A percentile compares a stretch with the other conserved stretches of the same genome.
These are phyloP conservation scores for Myoxocephalus aenaeus DNA, from an alignment of 2,797 vertebrate genomes.

Conservation along the genomic window DNA sequence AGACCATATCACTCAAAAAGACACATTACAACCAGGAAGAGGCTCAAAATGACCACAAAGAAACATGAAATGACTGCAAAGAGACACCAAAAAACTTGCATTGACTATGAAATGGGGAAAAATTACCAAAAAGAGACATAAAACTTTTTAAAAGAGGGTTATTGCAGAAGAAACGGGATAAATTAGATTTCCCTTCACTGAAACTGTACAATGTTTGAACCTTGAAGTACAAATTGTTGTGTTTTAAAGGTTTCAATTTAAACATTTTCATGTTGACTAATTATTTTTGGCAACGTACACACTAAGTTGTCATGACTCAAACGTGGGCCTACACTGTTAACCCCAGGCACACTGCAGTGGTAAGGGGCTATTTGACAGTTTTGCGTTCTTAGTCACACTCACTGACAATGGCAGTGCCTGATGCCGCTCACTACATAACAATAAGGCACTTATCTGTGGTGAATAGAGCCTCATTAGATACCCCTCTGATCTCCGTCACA, in stretches of 20 bases:
- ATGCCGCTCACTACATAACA: not conserved
- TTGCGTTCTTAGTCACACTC: not conserved
- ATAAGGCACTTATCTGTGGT: conserved; percentile 2
- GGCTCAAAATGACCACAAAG: too few relatives aligned
- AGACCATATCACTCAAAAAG: not conserved
- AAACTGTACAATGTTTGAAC: not conserved
- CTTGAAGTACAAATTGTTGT: not conserved
- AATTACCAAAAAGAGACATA: too few relatives aligned
- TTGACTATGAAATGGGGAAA: too few relatives aligned
- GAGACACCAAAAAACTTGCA: not conserved
- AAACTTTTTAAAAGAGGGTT: not conserved
- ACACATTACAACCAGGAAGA: too few relatives aligned
- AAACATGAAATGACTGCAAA: not conserved
- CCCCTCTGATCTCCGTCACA: not conserved
- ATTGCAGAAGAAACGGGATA: not conserved
- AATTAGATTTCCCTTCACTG: not conserved
- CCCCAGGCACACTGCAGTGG: not conserved
- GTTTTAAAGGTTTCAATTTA: not conserved
- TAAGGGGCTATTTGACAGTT: not conserved
- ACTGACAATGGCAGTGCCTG: conserved; percentile 4
- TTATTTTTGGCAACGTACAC: not conserved
- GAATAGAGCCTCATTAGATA: conserved; percentile 10
- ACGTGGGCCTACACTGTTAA: not conserved
- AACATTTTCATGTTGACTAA: not conserved
- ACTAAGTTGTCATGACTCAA: not conserved